Conservation (phyloP, 2,888 invertebrate genomes). For the Boloria euphrosyne region DNA sequence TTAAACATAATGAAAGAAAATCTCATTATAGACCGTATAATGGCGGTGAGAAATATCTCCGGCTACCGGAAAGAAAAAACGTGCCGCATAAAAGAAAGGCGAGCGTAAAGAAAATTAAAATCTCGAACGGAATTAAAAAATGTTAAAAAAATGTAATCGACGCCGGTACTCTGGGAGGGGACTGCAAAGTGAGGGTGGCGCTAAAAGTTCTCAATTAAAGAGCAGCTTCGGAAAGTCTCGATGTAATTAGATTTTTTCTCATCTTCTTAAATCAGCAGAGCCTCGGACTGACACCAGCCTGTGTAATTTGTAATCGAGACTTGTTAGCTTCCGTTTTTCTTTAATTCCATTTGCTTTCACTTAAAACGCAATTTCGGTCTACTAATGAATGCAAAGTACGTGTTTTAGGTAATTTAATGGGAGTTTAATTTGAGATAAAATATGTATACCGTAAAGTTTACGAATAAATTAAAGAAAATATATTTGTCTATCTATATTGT, state of each 20-base stretch:
- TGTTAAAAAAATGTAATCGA: conserved; percentile 81
- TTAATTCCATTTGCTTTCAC: conserved; percentile 62
- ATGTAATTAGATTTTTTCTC: conserved; percentile 80
- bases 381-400: conserved; percentile 22
- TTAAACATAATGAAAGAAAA: conserved; percentile 83
- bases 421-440: not conserved
- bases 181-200: conserved; percentile 65
- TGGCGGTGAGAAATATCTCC: conserved; percentile 78
- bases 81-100: conserved; percentile 70
- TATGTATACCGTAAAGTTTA: not conserved
- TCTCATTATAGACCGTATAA: conserved; percentile 80
- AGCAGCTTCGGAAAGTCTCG: conserved; percentile 70
- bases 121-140: conserved; percentile 80
- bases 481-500: no score
- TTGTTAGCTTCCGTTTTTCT: conserved; percentile 73
- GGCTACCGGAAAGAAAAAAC: conserved; percentile 65
- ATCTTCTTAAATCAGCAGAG: conserved; percentile 75
- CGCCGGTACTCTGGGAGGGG: conserved; percentile 70
- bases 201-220: conserved; percentile 79
- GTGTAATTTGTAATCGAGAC: conserved; percentile 82
- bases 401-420: conserved; percentile 7
- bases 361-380: conserved; percentile 13
- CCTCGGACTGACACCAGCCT: conserved; percentile 68
- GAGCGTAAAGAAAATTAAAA: conserved; percentile 80
- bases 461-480: no score